phyloP scores from a whole-genome alignment of 2,797 vertebrate genomes.

The Danio aesculapii region DNA sequence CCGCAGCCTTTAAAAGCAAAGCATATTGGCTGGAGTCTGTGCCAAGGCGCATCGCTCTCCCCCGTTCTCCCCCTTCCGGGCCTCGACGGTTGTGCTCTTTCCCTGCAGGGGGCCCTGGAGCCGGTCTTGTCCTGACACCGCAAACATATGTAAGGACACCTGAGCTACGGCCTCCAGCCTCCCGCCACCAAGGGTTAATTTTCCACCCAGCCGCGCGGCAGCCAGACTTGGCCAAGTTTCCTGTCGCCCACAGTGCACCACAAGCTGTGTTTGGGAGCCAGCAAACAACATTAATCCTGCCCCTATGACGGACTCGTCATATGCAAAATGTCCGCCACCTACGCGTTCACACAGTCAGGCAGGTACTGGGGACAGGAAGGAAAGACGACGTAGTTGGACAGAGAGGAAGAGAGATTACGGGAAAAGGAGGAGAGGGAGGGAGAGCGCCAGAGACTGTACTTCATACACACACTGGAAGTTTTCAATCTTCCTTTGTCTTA shows the following conservation, averaged over 20 bases:
- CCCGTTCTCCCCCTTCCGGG: constrained; percentile 62
- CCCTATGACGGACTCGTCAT: constrained; percentile 89
- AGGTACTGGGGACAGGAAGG: constrained; percentile 65
- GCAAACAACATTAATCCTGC: constrained; percentile 91
- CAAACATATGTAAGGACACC: constrained; percentile 89
- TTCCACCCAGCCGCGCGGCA: constrained; percentile 84
- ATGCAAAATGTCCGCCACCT: constrained; percentile 90
- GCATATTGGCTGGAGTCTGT: constrained; percentile 83
- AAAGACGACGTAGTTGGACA: constrained; percentile 43
- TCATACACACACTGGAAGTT: constrained; percentile 74
- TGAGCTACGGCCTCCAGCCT: constrained; percentile 81
- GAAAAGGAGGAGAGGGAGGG: constrained; percentile 59
- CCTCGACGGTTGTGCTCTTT: constrained; percentile 75
- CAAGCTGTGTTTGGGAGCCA: constrained; percentile 91
- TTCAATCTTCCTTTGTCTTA: constrained; percentile 75
- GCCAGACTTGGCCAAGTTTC: constrained; percentile 87
- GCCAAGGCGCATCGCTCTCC: constrained; percentile 79
- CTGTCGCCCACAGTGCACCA: constrained; percentile 85
- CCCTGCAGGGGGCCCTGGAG: constrained; percentile 73
- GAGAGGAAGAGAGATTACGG: constrained; percentile 50
- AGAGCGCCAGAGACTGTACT: constrained; percentile 64
- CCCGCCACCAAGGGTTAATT: constrained; percentile 88
- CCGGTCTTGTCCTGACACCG: constrained; percentile 78
- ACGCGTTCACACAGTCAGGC: constrained; percentile 82
- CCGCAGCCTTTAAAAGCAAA: constrained; percentile 59